Evolutionary conservation across 2,113 vertebrate species (phyloP).

Genomic region (Acanthochromis polyacanthus): DNA sequence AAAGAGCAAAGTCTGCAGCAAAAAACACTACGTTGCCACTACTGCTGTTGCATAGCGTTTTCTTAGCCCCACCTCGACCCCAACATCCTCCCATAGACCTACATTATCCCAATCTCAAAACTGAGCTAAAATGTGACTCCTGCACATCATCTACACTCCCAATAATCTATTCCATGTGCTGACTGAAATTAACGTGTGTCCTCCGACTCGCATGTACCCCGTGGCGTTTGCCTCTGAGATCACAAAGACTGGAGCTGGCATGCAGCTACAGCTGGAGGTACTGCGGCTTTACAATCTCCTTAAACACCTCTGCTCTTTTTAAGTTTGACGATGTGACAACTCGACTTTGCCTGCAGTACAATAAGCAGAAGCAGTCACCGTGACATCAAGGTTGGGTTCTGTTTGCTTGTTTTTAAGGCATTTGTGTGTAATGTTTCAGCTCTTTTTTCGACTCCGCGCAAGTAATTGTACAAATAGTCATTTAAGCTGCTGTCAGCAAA

Average conservation of each 20-base stretch:
- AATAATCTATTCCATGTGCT: conserved; percentile 6
- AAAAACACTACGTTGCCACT: too few relatives aligned
- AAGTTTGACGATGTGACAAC: background rate
- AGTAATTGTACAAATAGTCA: background rate
- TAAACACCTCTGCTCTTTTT: background rate
- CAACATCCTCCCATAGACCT: too few relatives aligned
- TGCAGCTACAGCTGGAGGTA: background rate
- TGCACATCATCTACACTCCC: background rate
- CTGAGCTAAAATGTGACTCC: background rate
- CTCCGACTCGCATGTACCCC: background rate
- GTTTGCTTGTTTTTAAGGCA: background rate
- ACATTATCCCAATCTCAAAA: too few relatives aligned
- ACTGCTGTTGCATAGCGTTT: too few relatives aligned
- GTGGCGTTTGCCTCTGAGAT: background rate
- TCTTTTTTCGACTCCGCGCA: background rate
- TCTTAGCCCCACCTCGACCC: too few relatives aligned
- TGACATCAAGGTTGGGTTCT: background rate
- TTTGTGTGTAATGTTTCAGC: background rate
- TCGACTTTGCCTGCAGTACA: background rate
- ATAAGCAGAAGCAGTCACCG: background rate
- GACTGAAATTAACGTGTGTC: background rate
- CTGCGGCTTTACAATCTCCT: too few relatives aligned
- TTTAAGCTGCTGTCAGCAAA: conserved; percentile 3
- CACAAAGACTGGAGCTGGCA: background rate
- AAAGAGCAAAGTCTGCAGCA: too few relatives aligned